These are phyloP conservation scores for Agelaius tricolor DNA, from an alignment of 2,113 vertebrate species.

Conservation along the genomic window DNA sequence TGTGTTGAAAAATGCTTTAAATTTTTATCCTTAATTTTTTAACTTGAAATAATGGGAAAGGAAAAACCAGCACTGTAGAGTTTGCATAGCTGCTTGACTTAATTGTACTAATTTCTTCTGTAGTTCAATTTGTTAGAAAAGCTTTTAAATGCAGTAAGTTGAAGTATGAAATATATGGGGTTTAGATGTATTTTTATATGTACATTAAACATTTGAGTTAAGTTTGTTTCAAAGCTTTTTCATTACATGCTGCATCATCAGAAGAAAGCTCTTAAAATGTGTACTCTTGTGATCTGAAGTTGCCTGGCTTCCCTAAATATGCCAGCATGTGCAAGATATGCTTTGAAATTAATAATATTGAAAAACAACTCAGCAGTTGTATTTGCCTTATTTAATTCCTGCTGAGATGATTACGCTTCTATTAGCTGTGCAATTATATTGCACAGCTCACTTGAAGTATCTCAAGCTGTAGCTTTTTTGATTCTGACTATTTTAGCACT, in stretches of 20 bases:
- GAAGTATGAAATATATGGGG: background rate
- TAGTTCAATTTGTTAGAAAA: background rate
- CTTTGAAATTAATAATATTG: constrained; percentile 71
- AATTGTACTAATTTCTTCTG: background rate
- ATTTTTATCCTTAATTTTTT: background rate
- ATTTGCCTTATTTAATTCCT: constrained; percentile 70
- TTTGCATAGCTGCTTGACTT: background rate
- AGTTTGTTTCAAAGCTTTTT: constrained; percentile 48
- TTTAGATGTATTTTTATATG: constrained; percentile 34
- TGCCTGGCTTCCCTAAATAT: constrained; percentile 41
- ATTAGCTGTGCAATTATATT: constrained; percentile 76
- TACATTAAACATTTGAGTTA: constrained; percentile 5
- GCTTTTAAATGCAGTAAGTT: background rate
- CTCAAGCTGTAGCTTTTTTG: constrained; percentile 67
- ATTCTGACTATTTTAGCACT: constrained; percentile 42
- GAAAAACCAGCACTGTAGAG: background rate
- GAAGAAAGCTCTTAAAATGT: constrained; percentile 45
- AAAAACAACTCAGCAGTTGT: constrained; percentile 69
- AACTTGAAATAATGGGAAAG: background rate
- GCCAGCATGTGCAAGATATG: constrained; percentile 23
- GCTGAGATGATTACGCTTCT: constrained; percentile 70
- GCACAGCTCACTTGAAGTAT: constrained; percentile 48
- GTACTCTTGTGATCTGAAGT: constrained; percentile 41
- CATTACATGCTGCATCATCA: constrained; percentile 14
- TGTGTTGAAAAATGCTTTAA: background rate